Base-by-base conservation (phyloP, 2,888 invertebrate genomes). In the Dynastes maya region DNA sequence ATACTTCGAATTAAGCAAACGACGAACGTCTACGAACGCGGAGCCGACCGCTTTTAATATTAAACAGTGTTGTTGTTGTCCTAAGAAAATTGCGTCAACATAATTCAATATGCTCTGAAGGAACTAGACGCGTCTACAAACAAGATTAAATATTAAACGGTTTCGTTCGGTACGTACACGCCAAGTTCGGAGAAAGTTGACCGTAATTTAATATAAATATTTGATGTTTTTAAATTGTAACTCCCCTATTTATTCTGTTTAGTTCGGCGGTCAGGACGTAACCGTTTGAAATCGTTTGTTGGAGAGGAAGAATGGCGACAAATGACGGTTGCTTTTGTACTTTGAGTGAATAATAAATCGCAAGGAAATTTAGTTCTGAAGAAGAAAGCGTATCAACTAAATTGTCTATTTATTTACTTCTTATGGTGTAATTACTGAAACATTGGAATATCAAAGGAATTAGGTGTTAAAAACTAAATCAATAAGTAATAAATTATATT, bases 11-110 rank as follows among this genome's bases (percentile, higher is more conserved):
- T 71, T 71, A 63, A 40, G 32, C 58, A 9, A 29, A 29, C 32
- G 13, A 53, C 11, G 53, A 32, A 45, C 45, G 45, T 45, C 11
- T 45, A 45, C 9, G 45, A 11, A 45, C 45, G 45, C 8, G n/a
- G 68, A 13, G 32, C 32, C 27, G 29, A 53, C 70, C 53, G 32
- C 32, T 3, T 70, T 70, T 70, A 70, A 70, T 70, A 70, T 70
- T 70, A 53, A 68, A 68, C 49, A 53, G 53, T 53, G 70, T 53
- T 65, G 70, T 68, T 68, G 67, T 70, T 70, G 70, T 70, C 53
- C n/a, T 71, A 71, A 71, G 71, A 71, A 71, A 58, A 71, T 71
- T 71, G 55, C 55, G 71, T 71, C 71, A 71, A 71, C 71, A 71
- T 71, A 71, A 71, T 71, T 71, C 71, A 71, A 71, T 71, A 71